These are phyloP conservation scores for Anisognathus igniventris DNA, from an alignment of 2,797 vertebrate genomes.

Conservation along the genomic window DNA sequence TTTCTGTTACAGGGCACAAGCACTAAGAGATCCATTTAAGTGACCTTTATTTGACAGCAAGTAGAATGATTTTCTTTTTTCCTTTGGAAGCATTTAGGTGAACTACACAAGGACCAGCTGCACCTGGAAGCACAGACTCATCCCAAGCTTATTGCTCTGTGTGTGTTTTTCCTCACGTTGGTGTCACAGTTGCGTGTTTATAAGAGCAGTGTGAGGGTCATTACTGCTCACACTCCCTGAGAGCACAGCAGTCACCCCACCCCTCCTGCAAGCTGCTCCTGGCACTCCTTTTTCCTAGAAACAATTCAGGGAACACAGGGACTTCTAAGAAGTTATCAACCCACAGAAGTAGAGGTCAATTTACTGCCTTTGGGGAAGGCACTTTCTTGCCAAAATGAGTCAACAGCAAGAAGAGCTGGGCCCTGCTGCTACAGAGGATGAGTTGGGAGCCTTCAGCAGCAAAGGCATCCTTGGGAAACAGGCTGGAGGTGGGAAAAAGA, in stretches of 20 bases:
- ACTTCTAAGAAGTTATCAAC: not conserved
- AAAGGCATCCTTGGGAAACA: not conserved
- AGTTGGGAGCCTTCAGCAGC: not conserved
- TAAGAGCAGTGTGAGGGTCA: not conserved
- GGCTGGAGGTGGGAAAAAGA: not conserved
- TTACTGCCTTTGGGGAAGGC: not conserved
- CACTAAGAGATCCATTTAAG: not conserved
- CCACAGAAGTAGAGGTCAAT: not conserved
- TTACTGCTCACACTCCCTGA: not conserved
- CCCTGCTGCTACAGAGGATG: not conserved
- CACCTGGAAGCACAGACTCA: not conserved
- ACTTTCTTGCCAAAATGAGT: not conserved
- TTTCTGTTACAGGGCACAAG: not conserved
- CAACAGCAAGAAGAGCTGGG: not conserved
- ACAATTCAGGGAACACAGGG: not conserved
- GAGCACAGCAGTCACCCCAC: not conserved
- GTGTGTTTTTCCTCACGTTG: accelerated
- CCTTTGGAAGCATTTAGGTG: not conserved
- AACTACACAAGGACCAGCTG: not conserved
- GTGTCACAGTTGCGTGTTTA: not conserved
- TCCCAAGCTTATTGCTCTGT: accelerated
- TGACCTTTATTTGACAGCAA: not conserved
- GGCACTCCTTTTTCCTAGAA: not conserved
- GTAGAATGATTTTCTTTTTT: not conserved
- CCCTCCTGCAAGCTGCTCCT: not conserved